A percentile compares a stretch with the other conserved stretches of the same genome.
Conservation (phyloP, 2,888 invertebrate genomes). For the Tortrix viridana region DNA sequence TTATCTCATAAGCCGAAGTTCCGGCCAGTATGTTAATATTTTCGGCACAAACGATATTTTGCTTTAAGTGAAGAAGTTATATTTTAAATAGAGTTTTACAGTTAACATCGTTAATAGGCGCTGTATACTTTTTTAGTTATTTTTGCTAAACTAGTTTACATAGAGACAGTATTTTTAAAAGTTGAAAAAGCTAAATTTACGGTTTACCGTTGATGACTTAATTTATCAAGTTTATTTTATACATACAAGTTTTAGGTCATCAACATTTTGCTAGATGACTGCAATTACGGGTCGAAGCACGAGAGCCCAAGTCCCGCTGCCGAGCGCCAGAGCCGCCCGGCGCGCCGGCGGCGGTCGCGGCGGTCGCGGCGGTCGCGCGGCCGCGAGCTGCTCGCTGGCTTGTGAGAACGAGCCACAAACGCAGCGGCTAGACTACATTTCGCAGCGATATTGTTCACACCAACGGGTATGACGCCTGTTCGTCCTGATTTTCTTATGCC, state of each 20-base stretch:
- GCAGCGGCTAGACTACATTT: too few species aligned
- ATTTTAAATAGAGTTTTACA: constrained; percentile 72
- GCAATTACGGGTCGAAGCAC: constrained; percentile 1
- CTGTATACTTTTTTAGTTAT: constrained; percentile 61
- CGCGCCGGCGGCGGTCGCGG: too few species aligned
- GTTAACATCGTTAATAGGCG: constrained; percentile 62
- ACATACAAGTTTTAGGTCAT: constrained; percentile 27
- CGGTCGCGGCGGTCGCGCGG: too few species aligned
- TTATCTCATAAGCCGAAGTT: constrained; percentile 72
- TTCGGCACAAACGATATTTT: constrained; percentile 59
- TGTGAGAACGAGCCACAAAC: too few species aligned
- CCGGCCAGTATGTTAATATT: constrained; percentile 73
- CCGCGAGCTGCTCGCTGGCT: too few species aligned
- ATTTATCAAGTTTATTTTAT: constrained; percentile 26
- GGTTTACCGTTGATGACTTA: constrained; percentile 30
- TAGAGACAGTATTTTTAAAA: constrained; percentile 59
- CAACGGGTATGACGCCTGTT: too few species aligned
- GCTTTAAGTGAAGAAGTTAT: constrained; percentile 63
- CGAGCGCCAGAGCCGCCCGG: too few species aligned
- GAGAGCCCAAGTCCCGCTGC: too few species aligned
- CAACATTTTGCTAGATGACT: constrained; percentile 8
- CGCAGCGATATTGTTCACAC: too few species aligned
- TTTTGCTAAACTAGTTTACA: constrained; percentile 68
- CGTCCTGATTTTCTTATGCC: too few species aligned
- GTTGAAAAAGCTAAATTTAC: constrained; percentile 35